Base-by-base conservation (phyloP, 2,113 vertebrate species). In the Scomber colias region DNA sequence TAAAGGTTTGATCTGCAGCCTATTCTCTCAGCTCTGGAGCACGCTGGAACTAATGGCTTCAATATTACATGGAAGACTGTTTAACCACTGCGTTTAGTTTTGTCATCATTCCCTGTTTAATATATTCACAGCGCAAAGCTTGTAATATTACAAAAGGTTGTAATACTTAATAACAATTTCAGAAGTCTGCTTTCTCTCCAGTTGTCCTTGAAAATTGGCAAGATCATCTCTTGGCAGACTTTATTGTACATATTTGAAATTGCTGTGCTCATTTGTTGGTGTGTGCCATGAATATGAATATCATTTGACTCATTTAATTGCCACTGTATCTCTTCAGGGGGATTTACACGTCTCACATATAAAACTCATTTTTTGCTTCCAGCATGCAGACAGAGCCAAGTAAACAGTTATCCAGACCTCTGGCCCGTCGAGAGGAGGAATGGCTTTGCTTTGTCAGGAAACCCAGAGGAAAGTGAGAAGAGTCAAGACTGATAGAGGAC, bases 191-290 rank as follows among this genome's bases (percentile, higher is more conserved):
- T 50, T 31, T 84, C 60, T 62, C 40, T 63, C 19, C 3, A 13
- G 17, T 70, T 51, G 77, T 74, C 87, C 84, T 89, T 88, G 75
- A 83, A 83, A 88, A 69, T 69, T 92, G 87, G 72, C 87, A 49
- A 71, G 59, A 77, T 49, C 27, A 53, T 24, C 19, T 35, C 67
- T 82, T 79, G 81, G 74, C 76, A 80, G 71, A 67, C 16, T 60
- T 19, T 44, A 11, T 48, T 64, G 46, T 62, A n/a, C 11, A 3
- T 54, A 30, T 67, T 60, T 50, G 46, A 24, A 76, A 75, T 46
- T 11, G 44, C 40, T 71, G 56, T 27, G 35, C 81, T 77, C 62
- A 71, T 77, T 88, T 88, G 61, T 80, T 62, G 66, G 67, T n/a
- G 65, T 82, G 73, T 74, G 64, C 50, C 57, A 46, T 65, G 78